Conservation (phyloP, 1,140 invertebrate species). For the Penaeus vannamei region DNA sequence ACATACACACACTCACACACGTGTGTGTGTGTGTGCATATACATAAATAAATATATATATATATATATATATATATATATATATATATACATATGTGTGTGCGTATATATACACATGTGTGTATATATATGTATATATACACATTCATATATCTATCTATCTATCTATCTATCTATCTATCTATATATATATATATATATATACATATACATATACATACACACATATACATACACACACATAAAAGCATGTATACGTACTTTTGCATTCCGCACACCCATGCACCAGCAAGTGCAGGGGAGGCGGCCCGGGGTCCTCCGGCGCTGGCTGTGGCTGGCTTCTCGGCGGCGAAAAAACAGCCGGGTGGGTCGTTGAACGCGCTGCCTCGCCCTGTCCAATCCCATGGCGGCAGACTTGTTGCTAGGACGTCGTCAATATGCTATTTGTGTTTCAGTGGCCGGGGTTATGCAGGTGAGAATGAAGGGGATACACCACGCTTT, state of each 20-base stretch:
- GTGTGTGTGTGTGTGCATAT: neutral
- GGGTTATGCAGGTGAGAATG: too few species aligned
- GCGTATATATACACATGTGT: neutral
- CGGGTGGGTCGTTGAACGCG: too few species aligned
- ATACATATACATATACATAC: neutral
- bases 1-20: neutral
- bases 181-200: constrained; percentile 21
- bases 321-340: too few species aligned
- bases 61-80: constrained; percentile 28
- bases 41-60: constrained; percentile 30
- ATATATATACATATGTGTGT: neutral
- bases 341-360: too few species aligned
- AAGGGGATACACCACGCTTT: too few species aligned
- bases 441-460: too few species aligned
- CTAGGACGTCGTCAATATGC: too few species aligned
- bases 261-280: neutral
- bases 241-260: neutral
- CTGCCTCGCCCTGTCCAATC: too few species aligned
- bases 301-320: too few species aligned
- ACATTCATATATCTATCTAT: neutral
- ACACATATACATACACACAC: neutral
- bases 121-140: neutral
- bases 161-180: neutral
- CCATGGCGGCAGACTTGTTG: too few species aligned
- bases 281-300: neutral